Evolutionary conservation across 2,888 invertebrate genomes (phyloP).

Genomic region (Sminthurinus aureus): DNA sequence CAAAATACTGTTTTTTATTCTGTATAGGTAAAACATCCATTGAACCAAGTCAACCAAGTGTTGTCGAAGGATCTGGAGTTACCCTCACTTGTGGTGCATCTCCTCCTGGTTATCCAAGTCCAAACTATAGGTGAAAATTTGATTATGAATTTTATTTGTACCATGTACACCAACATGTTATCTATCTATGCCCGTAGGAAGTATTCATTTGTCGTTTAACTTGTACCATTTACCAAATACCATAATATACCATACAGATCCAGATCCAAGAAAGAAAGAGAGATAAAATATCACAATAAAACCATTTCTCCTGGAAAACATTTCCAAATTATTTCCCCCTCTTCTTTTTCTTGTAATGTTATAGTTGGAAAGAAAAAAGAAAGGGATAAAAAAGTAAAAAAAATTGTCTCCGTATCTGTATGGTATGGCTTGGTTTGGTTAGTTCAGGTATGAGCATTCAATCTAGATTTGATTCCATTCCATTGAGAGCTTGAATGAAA

Average conservation of each 20-base stretch:
- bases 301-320: not conserved
- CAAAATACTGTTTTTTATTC: too few species aligned
- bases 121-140: constrained; percentile 73
- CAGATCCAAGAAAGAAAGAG: not conserved
- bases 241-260: not conserved
- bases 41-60: constrained; percentile 82
- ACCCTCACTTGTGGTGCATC: constrained; percentile 85
- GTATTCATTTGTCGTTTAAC: too few species aligned
- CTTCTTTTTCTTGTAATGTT: too few species aligned
- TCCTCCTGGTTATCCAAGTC: constrained; percentile 92
- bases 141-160: not conserved
- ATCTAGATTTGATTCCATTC: not conserved
- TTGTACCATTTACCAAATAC: too few species aligned
- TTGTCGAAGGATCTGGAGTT: constrained; percentile 79
- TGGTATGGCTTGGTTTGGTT: not conserved
- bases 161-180: not conserved
- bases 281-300: not conserved
- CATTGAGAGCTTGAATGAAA: not conserved
- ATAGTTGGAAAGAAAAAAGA: not conserved
- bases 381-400: not conserved
- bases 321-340: not conserved
- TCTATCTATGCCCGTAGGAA: not conserved
- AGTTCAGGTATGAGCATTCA: not conserved
- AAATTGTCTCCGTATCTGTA: too few species aligned
- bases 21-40: constrained; percentile 71